A percentile compares a stretch with the other conserved stretches of the same genome.
phyloP scores from a whole-genome alignment of 2,888 invertebrate species.

The Dastarcus helophoroides region DNA sequence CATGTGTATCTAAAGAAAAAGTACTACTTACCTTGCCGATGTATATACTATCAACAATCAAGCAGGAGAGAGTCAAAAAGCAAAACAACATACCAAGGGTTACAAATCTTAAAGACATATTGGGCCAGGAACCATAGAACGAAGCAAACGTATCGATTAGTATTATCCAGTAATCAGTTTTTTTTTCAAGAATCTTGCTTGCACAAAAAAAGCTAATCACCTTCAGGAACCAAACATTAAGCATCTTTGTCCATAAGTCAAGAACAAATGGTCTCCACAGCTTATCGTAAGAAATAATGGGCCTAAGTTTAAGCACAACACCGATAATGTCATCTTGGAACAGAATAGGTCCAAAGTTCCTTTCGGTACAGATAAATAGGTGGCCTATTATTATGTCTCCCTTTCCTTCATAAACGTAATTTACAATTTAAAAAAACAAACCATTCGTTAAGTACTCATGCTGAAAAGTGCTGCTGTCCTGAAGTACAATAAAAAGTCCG shows the following conservation, averaged over 20 bases:
- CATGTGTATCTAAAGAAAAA: neutral
- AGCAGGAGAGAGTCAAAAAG: too few relatives aligned
- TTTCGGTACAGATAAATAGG: neutral
- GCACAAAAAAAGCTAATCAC: neutral
- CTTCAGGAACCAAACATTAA: neutral
- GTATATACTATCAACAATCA: neutral
- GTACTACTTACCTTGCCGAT: neutral
- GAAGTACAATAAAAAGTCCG: neutral
- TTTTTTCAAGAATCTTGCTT: neutral
- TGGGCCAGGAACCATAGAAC: neutral
- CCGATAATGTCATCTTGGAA: neutral
- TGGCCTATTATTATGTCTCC: neutral
- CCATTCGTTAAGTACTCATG: neutral
- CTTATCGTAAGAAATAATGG: neutral
- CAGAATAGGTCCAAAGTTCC: neutral
- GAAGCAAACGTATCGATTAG: too few relatives aligned
- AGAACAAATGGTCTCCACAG: neutral
- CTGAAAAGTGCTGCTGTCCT: neutral
- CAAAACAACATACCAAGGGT: neutral
- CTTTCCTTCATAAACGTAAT: neutral
- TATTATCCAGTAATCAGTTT: neutral
- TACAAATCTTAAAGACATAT: neutral
- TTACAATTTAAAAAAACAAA: neutral
- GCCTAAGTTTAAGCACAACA: neutral
- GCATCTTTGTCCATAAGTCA: neutral